Evolutionary conservation across 2,797 vertebrate species (phyloP).

Genomic region (Pseudochromis fuscus): DNA sequence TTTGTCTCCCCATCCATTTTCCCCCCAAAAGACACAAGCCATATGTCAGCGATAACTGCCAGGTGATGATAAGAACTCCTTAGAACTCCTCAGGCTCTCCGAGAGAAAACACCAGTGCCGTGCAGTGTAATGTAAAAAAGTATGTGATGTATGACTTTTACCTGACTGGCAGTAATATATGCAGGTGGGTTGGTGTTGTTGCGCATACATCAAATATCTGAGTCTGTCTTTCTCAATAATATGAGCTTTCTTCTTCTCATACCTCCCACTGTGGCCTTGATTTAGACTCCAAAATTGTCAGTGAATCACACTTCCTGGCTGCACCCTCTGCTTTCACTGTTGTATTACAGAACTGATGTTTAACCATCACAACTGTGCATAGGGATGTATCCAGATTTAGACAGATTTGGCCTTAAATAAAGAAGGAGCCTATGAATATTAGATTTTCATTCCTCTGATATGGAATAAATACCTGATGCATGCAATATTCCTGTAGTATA

Average conservation of each 20-base stretch:
- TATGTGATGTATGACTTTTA: constrained; percentile 45
- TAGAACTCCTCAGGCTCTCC: constrained; percentile 47
- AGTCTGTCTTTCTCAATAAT: constrained; percentile 27
- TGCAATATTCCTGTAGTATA: neutral
- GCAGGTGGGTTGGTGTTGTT: constrained; percentile 50
- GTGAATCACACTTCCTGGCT: constrained; percentile 69
- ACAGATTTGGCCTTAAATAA: neutral
- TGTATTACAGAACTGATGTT: constrained; percentile 37
- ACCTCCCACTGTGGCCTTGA: constrained; percentile 55
- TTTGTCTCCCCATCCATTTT: constrained; percentile 69
- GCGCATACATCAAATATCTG: constrained; percentile 39
- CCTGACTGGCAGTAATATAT: constrained; percentile 57
- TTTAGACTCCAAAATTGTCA: constrained; percentile 69
- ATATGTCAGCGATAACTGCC: constrained; percentile 70
- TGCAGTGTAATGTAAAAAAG: constrained; percentile 36
- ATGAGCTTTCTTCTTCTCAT: constrained; percentile 44
- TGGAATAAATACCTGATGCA: neutral
- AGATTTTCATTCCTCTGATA: neutral
- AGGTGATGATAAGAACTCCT: constrained; percentile 64
- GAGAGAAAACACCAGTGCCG: constrained; percentile 19
- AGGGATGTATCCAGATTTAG: neutral
- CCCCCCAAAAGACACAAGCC: constrained; percentile 60
- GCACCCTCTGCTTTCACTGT: constrained; percentile 39
- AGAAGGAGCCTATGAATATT: neutral
- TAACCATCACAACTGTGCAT: constrained; percentile 52